Conservation (phyloP, 2,113 vertebrate genomes). For the Alosa alosa region DNA sequence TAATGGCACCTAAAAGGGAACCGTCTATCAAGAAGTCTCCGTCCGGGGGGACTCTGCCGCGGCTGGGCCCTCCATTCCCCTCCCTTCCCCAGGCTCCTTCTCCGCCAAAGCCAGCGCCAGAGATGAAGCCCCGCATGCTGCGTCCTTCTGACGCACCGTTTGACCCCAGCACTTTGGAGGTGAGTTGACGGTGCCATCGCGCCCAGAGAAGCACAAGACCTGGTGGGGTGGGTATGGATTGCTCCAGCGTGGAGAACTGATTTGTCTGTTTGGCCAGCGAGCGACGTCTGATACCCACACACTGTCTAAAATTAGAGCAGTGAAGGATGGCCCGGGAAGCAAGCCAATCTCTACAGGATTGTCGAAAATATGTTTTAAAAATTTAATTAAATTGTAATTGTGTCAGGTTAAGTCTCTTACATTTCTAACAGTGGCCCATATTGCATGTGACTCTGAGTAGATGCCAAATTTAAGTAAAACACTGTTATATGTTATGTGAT, state of each 20-base stretch:
- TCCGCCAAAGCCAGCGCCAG: slow-evolving; percentile 56
- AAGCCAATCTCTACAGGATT: neutral
- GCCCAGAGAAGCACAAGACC: slow-evolving; percentile 22
- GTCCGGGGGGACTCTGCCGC: slow-evolving; percentile 61
- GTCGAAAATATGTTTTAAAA: neutral
- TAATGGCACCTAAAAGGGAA: slow-evolving; percentile 73
- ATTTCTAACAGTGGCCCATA: neutral
- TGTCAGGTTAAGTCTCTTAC: neutral
- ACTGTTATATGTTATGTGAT: neutral
- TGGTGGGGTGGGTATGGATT: slow-evolving; percentile 28
- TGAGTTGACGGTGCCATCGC: slow-evolving; percentile 51
- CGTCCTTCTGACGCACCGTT: slow-evolving; percentile 70
- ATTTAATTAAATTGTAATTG: neutral
- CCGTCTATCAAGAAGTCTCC: slow-evolving; percentile 70
- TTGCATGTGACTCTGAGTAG: neutral
- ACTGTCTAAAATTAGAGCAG: neutral
- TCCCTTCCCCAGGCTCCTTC: slow-evolving; percentile 54
- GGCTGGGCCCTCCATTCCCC: slow-evolving; percentile 72
- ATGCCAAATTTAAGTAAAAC: neutral
- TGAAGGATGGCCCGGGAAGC: neutral
- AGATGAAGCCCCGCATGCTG: slow-evolving; percentile 69
- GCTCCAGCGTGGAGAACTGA: neutral
- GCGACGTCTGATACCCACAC: neutral
- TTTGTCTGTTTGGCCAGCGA: neutral
- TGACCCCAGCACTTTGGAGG: slow-evolving; percentile 75